phyloP scores from a whole-genome alignment of 2,888 invertebrate genomes.

The Melikaiella ostensackeni region DNA sequence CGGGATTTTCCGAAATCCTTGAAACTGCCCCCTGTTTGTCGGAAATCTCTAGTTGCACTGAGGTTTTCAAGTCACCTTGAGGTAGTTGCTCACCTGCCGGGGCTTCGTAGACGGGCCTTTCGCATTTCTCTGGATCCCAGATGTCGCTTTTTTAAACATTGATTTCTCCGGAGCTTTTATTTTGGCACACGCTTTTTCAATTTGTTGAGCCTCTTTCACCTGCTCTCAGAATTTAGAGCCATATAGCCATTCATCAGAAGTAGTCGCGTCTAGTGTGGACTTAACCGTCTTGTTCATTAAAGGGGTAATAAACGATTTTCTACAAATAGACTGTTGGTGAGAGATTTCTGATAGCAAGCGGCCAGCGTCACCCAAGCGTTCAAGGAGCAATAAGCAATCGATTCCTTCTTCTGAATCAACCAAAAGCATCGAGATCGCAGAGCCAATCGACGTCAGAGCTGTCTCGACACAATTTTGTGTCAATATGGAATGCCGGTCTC shows the following conservation, averaged over 20 bases:
- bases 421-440: too few relatives aligned
- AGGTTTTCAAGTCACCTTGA: not conserved
- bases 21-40: not conserved
- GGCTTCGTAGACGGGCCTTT: too few relatives aligned
- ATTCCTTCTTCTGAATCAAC: too few relatives aligned
- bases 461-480: too few relatives aligned
- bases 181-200: not conserved
- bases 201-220: not conserved
- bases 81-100: too few relatives aligned
- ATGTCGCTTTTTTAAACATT: not conserved
- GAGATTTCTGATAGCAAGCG: not conserved
- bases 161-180: not conserved
- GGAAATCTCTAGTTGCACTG: not conserved
- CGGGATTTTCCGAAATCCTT: not conserved
- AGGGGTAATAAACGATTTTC: not conserved
- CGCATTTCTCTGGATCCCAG: too few relatives aligned
- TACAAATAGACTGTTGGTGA: not conserved
- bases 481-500: too few relatives aligned
- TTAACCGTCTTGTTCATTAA: not conserved
- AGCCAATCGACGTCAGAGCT: too few relatives aligned
- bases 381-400: too few relatives aligned
- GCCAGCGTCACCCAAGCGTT: not conserved
- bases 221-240: not conserved
- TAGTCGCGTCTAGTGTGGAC: too few relatives aligned
- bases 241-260: not conserved